Evolutionary conservation across 2,888 invertebrate species (phyloP), one percentile per base, ranked within the genome.

Genomic region (Molorchus minor): DNA sequence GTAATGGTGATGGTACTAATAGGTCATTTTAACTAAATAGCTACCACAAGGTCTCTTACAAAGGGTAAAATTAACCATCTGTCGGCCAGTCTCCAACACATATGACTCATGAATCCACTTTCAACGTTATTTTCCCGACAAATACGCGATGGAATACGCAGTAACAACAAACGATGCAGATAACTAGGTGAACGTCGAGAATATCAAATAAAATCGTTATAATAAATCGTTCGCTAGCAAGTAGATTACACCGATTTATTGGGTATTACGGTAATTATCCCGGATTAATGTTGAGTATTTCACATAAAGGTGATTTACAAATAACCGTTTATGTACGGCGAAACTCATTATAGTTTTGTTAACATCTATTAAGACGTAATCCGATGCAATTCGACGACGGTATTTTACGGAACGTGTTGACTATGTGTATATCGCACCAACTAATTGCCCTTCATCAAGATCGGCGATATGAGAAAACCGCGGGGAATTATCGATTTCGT

Each of bases 281-380:
- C 16, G 29, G 17, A 47, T 47, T 47, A 47, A 35, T 47, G 35
- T 3, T 46, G 30, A 46, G 35, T 35, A 47, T 47, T 47, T 40
- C 40, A 40, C 40, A 40, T 40, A 40, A 19, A 40, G 19, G 8
- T 40, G 40, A 40, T 40, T 40, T 40, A 40, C 19, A 17, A 40
- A 40, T 40, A 40, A 40, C 17, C n/a, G 20, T 40, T 35, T 47
- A 35, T 35, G 35, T 36, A 47, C 33, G 19, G 46, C 13, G 17
- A 33, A 33, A 15, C 20, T 29, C 44, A 30, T 46, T 33, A 46
- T 20, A 47, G 35, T 35, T 35, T 47, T 47, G 17, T 17, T 13
- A 19, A 47, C 16, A 20, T 47, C 17, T 47, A 21, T 36, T 47
- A 47, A 36, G 35, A 47, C 33, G 20, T 35, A 47, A 35, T 47